Percentiles rank a stretch among this genome's conserved stretches.
These are phyloP conservation scores for Siphamia tubifer DNA, from an alignment of 2,113 vertebrate species.

Conservation along the genomic window DNA sequence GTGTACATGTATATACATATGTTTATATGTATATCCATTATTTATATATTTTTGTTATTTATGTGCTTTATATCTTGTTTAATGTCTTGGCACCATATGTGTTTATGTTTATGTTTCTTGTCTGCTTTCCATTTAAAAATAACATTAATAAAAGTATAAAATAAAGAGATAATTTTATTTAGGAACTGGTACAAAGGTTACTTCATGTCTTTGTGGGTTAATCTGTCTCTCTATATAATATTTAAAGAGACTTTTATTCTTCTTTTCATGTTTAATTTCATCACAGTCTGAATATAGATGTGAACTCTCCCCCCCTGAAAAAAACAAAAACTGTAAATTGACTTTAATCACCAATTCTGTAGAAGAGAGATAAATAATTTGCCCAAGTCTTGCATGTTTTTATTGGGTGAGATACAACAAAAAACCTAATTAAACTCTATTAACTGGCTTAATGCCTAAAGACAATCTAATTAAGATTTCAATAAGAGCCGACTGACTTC, in stretches of 20 bases:
- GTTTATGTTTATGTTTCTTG: no score
- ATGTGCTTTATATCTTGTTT: no score
- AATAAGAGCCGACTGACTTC: conserved; percentile 24
- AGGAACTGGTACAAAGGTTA: no score
- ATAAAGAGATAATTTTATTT: no score
- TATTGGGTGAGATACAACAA: conserved; percentile 1
- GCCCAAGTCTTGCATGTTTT: conserved; percentile 25
- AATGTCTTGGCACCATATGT: no score
- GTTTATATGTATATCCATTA: no score
- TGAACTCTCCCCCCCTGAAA: not conserved
- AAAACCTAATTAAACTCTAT: conserved; percentile 41
- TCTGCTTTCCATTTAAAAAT: no score
- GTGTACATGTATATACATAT: no score
- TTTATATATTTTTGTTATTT: no score
- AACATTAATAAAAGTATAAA: not conserved
- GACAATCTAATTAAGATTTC: conserved; percentile 46
- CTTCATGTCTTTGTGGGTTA: no score
- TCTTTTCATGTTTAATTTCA: not conserved
- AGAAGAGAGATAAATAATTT: conserved; percentile 16
- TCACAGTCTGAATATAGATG: not conserved
- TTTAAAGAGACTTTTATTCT: no score
- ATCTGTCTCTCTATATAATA: conserved; percentile 1
- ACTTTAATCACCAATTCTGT: not conserved
- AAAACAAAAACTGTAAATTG: not conserved
- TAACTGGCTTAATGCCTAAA: conserved; percentile 36